Percentiles rank a stretch among this genome's conserved stretches.
phyloP scores from a whole-genome alignment of 2,797 vertebrate genomes.

The Xiphophorus birchmanni region DNA sequence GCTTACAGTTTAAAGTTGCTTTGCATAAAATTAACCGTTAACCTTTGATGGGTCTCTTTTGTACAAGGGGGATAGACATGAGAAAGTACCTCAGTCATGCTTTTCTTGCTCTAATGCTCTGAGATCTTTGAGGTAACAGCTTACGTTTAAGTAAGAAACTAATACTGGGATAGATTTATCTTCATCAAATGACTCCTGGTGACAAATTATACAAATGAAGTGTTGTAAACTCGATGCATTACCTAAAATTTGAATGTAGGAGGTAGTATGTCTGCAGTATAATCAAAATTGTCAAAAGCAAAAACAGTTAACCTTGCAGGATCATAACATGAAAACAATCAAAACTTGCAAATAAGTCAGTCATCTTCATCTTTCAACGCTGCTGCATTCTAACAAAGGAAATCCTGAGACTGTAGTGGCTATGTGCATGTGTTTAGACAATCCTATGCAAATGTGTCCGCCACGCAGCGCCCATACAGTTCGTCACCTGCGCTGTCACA shows the following conservation, averaged over 20 bases:
- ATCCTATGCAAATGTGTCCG: conserved; percentile 25
- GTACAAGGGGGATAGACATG: background rate
- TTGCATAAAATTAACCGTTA: conserved; percentile 47
- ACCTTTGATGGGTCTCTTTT: background rate
- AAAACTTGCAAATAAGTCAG: background rate
- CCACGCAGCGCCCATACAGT: background rate
- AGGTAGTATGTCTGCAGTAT: conserved; percentile 17
- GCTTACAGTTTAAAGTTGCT: conserved; percentile 17
- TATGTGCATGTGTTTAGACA: conserved; percentile 10
- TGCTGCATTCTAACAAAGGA: background rate
- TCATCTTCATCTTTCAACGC: conserved; percentile 1
- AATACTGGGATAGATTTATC: conserved; percentile 20
- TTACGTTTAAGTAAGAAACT: conserved; percentile 25
- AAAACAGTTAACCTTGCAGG: background rate
- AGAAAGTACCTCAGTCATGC: conserved; percentile 4
- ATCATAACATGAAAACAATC: background rate
- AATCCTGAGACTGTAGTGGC: background rate
- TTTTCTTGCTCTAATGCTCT: conserved; percentile 18
- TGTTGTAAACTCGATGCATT: background rate
- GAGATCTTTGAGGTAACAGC: conserved; percentile 14
- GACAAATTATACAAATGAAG: background rate
- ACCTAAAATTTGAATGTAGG: conserved; percentile 4
- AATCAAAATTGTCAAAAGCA: background rate
- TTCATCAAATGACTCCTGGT: background rate
- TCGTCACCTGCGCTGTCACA: conserved; percentile 13